Percentiles rank a stretch among this genome's conserved stretches.
These are phyloP conservation scores for Pentamera pediparva DNA, from an alignment of 53 echinoderm and acorn worm species.

Conservation along the genomic window DNA sequence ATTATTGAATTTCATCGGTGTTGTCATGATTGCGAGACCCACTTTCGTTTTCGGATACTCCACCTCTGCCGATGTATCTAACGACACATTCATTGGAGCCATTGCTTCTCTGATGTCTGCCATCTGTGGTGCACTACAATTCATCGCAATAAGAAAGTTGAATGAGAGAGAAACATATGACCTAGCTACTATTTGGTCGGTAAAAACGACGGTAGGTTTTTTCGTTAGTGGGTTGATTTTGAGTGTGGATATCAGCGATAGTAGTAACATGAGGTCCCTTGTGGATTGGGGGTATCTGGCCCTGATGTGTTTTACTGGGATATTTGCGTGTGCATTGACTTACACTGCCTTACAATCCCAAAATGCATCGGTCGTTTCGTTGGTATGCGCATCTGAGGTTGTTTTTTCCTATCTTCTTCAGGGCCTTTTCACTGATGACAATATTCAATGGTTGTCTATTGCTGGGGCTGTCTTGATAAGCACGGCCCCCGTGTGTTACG, in stretches of 20 bases:
- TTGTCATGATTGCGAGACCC: neutral
- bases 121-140: slow-evolving; percentile 4
- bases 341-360: neutral
- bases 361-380: neutral
- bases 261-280: neutral
- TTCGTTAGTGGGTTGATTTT: neutral
- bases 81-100: neutral
- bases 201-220: neutral
- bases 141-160: neutral
- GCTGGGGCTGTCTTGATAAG: slow-evolving; percentile 4
- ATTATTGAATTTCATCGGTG: slow-evolving; percentile 3
- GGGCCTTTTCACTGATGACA: neutral
- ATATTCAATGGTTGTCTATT: neutral
- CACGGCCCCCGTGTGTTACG: neutral
- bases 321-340: neutral
- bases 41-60: neutral
- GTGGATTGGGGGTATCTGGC: neutral
- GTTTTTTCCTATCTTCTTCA: slow-evolving; percentile 6
- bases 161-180: neutral
- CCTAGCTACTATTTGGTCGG: neutral
- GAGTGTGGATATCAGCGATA: neutral
- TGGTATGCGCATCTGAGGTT: slow-evolving; percentile 1
- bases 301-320: neutral
- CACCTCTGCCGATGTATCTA: neutral
- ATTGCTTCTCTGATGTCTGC: neutral